A percentile compares a stretch with the other conserved stretches of the same genome.
These are phyloP conservation scores for Catocala nupta DNA, from an alignment of 2,888 invertebrate genomes.

Conservation along the genomic window DNA sequence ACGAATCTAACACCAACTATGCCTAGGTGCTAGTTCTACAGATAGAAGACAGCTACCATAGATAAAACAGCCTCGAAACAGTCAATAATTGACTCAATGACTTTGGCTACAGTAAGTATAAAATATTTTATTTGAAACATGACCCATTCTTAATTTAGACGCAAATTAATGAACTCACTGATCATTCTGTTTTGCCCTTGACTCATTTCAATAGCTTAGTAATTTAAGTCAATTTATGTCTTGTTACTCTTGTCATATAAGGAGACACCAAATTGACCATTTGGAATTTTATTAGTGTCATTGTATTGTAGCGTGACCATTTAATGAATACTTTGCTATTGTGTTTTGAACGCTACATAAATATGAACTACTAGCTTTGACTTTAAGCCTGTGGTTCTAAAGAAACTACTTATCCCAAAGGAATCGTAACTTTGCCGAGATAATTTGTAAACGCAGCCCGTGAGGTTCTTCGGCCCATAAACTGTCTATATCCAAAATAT, in stretches of 20 bases:
- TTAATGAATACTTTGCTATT: too few relatives aligned
- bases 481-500: too few relatives aligned
- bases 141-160: background rate
- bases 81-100: conserved; percentile 46
- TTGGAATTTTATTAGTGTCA: background rate
- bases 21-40: conserved; percentile 28
- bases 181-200: conserved; percentile 3
- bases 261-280: background rate
- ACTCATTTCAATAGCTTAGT: background rate
- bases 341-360: too few relatives aligned
- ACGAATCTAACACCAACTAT: conserved; percentile 27
- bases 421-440: too few relatives aligned
- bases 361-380: too few relatives aligned
- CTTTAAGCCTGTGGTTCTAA: too few relatives aligned
- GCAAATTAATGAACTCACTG: conserved; percentile 1
- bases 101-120: conserved; percentile 19
- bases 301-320: too few relatives aligned
- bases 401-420: too few relatives aligned
- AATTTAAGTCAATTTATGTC: conserved; percentile 6
- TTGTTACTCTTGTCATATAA: background rate
- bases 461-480: too few relatives aligned
- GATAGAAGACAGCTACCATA: conserved; percentile 25
- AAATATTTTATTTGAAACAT: background rate
- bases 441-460: too few relatives aligned
- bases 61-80: conserved; percentile 41